These are phyloP conservation scores for Caenorhabditis sp. DNA, from an alignment of 2,888 invertebrate species.

Conservation along the genomic window DNA sequence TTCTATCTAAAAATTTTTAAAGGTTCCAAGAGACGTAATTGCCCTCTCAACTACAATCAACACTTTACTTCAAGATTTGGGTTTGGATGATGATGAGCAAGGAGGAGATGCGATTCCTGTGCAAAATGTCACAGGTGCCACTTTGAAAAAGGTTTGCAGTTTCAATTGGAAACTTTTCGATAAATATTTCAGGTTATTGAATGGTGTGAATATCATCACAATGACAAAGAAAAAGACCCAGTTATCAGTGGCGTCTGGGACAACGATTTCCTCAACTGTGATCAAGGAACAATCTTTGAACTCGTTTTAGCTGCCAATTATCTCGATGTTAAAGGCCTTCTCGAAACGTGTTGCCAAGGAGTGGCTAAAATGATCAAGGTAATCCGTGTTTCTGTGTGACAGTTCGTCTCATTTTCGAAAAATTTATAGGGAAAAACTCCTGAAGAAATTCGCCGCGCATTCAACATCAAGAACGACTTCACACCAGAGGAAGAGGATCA, in stretches of 20 bases:
- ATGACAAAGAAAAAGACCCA: constrained; percentile 81
- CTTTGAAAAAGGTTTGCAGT: constrained; percentile 83
- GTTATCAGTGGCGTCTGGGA: constrained; percentile 98
- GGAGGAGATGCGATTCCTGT: constrained; percentile 89
- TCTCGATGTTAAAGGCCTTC: constrained; percentile 73
- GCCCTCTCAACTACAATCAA: constrained; percentile 97
- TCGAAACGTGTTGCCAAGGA: constrained; percentile 94
- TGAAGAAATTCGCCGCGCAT: constrained; percentile 75
- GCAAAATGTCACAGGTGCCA: constrained; percentile 95
- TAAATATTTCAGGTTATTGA: no score
- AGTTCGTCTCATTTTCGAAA: not conserved
- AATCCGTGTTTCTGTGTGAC: not conserved
- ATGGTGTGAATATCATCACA: no score
- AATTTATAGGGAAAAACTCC: constrained; percentile 73
- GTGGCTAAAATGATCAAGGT: constrained; percentile 76
- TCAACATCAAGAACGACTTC: constrained; percentile 76
- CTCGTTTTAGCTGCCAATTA: constrained; percentile 78
- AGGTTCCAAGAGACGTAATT: constrained; percentile 94
- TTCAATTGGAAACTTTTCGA: no score
- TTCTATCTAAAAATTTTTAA: constrained; percentile 84
- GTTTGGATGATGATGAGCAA: constrained; percentile 73
- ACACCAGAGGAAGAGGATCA: constrained; percentile 90
- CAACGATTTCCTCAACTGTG: constrained; percentile 96
- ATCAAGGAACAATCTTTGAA: constrained; percentile 94
- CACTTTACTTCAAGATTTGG: constrained; percentile 81